A percentile compares a stretch with the other conserved stretches of the same genome.
Conservation (phyloP, 2,113 vertebrate genomes). For the Varanus salvator region DNA sequence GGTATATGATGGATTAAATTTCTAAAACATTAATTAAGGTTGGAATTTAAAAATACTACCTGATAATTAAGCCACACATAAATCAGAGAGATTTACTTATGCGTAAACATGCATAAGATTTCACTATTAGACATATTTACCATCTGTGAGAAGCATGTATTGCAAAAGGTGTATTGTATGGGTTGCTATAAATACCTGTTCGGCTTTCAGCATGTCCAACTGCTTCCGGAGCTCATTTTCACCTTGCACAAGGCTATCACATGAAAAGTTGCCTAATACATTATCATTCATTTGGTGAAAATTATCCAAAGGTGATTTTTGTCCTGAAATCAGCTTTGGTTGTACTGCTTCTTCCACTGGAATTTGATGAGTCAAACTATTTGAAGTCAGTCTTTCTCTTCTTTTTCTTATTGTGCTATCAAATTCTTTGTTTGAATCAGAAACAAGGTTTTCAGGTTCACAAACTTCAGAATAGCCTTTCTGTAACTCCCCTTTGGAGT, state of each 20-base stretch:
- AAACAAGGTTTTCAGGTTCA: slow-evolving; percentile 36
- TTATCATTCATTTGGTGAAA: slow-evolving; percentile 59
- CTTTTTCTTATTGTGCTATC: slow-evolving; percentile 67
- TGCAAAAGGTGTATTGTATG: background rate
- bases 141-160: background rate
- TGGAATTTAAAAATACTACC: background rate
- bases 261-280: slow-evolving; percentile 62
- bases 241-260: slow-evolving; percentile 47
- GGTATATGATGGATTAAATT: background rate
- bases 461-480: slow-evolving; percentile 15
- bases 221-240: slow-evolving; percentile 80
- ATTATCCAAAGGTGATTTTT: slow-evolving; percentile 50
- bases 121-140: background rate
- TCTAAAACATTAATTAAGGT: background rate
- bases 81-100: background rate
- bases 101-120: background rate
- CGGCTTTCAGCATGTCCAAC: slow-evolving; percentile 74
- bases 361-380: slow-evolving; percentile 56
- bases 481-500: slow-evolving; percentile 42
- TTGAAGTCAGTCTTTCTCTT: slow-evolving; percentile 61
- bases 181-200: slow-evolving; percentile 78
- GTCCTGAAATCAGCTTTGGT: slow-evolving; percentile 61
- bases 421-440: slow-evolving; percentile 63
- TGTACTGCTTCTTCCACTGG: slow-evolving; percentile 71
- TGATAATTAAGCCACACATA: background rate